Base-by-base conservation (phyloP, 2,888 invertebrate species). In the Zele albiditarsus region DNA sequence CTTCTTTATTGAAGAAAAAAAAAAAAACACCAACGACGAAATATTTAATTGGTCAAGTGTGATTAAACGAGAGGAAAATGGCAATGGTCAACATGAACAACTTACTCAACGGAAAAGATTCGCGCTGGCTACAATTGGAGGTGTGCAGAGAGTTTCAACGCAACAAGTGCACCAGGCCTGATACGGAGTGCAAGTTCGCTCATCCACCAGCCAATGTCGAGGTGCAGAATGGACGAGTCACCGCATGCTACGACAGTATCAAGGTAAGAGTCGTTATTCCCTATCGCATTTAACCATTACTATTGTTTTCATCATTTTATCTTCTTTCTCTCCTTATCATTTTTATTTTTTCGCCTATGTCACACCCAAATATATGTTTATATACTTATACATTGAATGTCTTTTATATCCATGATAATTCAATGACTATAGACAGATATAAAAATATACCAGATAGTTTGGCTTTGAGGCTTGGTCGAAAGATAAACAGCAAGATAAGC, bases 201-300 rank as follows among this genome's bases (percentile, higher is more conserved):
- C 99, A 99, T 93, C 99, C 99, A 80, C 98, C 99, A 83, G 95
- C 97, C 87, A 98, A 99, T 91, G 99, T 99, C 88, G 99, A 99
- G 92, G 98, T 99, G 89, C 99, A 99, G 93, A 99, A 99, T 92
- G 99, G 99, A 90, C 94, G 98, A 89, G 99, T 99, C 89, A 99
- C 98, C 88, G 99, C 99, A 88, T 99, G 99, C 93, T 99, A 99
- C 94, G 99, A 99, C 93, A 98, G 98, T 92, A 99, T 99, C 92
- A 99, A 99, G 98, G 99, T 99, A 92, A 93, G 94, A 90, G 73
- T 72, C 57, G 68, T 66, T 65, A n/a, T 20, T 38, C 33, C 60
- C 28, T 38, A 67, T 38, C 49, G 68, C 31, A 42, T 27, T 46
- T 20, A 28, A 38, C 38, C n/a, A 20, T 31, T 14, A 28, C 33